A percentile compares a stretch with the other conserved stretches of the same genome.
Conservation (phyloP, 2,797 vertebrate species). For the Geotrypetes seraphini region DNA sequence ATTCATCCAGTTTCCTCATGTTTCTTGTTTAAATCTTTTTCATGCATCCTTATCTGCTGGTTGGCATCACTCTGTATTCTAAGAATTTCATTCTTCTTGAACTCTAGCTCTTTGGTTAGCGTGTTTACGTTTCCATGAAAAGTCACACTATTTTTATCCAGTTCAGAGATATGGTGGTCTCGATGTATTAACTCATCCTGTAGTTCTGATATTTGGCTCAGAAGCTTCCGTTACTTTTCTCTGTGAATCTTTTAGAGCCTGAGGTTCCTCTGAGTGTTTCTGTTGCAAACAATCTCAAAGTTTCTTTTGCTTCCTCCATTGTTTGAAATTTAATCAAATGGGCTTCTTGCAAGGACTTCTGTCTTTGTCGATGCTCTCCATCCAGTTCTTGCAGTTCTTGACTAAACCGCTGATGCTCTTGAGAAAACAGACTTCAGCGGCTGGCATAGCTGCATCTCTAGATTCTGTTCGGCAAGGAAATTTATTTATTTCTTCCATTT, state of each 20-base stretch:
- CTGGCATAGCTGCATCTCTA: conserved; percentile 95
- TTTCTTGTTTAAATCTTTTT: no score
- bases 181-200: conserved; percentile 83
- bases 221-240: conserved; percentile 84
- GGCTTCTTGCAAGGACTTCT: conserved; percentile 84
- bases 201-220: conserved; percentile 76
- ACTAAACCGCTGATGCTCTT: conserved; percentile 84
- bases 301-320: conserved; percentile 80
- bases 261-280: conserved; percentile 83
- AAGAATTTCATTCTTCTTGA: conserved; percentile 93
- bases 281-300: conserved; percentile 84
- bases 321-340: conserved; percentile 81
- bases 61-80: conserved; percentile 94
- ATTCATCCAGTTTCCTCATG: no score
- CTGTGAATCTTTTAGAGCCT: conserved; percentile 82
- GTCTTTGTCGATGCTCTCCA: conserved; percentile 80
- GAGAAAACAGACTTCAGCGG: conserved; percentile 89
- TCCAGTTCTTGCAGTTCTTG: conserved; percentile 89
- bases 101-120: conserved; percentile 89
- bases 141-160: conserved; percentile 87
- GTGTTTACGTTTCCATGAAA: conserved; percentile 90
- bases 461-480: conserved; percentile 88
- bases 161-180: conserved; percentile 84
- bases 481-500: conserved; percentile 72
- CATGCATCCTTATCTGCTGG: conserved; percentile 96